These are phyloP conservation scores for Microcebus jonahi DNA, from an alignment of 2,113 vertebrate genomes.

Conservation along the genomic window DNA sequence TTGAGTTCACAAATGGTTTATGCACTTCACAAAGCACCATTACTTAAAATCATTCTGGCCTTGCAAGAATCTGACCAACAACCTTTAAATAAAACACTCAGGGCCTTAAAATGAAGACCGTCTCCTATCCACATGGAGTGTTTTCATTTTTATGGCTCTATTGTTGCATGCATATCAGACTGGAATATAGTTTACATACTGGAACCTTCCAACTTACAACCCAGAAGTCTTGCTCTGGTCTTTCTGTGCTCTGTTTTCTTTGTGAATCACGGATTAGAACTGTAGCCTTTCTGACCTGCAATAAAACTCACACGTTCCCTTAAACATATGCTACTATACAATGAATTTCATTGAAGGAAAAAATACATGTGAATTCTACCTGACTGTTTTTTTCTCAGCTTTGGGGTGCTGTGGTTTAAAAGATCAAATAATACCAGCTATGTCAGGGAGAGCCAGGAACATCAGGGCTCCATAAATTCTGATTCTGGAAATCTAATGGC, in stretches of 20 bases:
- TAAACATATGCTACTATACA: conserved; percentile 68
- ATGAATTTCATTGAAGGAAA: conserved; percentile 76
- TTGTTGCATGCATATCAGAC: conserved; percentile 37
- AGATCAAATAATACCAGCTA: conserved; percentile 70
- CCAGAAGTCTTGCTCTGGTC: background rate
- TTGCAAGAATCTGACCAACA: conserved; percentile 34
- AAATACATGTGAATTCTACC: conserved; percentile 46
- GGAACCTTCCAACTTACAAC: background rate
- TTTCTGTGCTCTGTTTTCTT: conserved; percentile 66
- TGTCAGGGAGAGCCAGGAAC: conserved; percentile 67
- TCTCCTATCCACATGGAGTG: background rate
- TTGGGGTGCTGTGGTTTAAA: conserved; percentile 66
- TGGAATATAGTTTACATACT: conserved; percentile 21
- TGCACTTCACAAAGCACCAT: conserved; percentile 57
- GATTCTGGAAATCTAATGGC: conserved; percentile 65
- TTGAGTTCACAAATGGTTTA: conserved; percentile 76
- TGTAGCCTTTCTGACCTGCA: conserved; percentile 76
- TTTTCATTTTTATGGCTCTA: conserved; percentile 55
- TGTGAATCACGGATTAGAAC: conserved; percentile 57
- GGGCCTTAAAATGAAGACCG: conserved; percentile 2
- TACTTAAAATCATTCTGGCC: conserved; percentile 49
- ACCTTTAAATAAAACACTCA: conserved; percentile 49
- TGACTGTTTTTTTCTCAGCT: conserved; percentile 63
- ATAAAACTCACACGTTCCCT: conserved; percentile 75
- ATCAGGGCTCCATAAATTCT: conserved; percentile 2